Evolutionary conservation across 2,113 vertebrate genomes (phyloP).

Genomic region (Calyptommatus sinebrachiatus): DNA sequence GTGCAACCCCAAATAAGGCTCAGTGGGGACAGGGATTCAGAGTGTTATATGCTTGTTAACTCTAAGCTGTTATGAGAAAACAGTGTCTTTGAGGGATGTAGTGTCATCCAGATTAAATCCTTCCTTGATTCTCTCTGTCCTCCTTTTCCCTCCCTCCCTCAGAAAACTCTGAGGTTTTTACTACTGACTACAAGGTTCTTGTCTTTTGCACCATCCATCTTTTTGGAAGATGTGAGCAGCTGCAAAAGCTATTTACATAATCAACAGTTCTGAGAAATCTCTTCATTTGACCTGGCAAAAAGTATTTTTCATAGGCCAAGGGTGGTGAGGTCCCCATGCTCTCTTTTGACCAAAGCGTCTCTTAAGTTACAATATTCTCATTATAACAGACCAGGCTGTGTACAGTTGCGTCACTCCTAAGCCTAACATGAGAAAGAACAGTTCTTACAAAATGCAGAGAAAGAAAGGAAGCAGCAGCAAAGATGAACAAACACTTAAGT

Average conservation of each 20-base stretch:
- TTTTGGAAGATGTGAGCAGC: conserved; percentile 6
- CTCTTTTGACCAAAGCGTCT: conserved; percentile 17
- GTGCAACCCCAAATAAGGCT: too few species aligned
- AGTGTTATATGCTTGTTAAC: too few species aligned
- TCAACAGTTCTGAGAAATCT: conserved; percentile 13
- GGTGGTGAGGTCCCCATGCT: conserved; percentile 10
- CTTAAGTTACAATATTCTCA: background rate
- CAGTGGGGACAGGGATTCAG: too few species aligned
- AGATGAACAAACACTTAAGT: too few species aligned
- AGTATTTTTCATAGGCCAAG: conserved; percentile 5
- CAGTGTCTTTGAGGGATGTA: too few species aligned
- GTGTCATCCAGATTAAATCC: background rate
- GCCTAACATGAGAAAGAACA: background rate
- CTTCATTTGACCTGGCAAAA: conserved; percentile 8
- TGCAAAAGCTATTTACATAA: background rate
- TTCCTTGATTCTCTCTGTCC: background rate
- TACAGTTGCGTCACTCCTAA: background rate
- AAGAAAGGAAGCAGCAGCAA: background rate
- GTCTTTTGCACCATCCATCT: background rate
- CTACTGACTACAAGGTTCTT: conserved; percentile 6
- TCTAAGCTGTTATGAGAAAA: too few species aligned
- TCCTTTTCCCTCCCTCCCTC: background rate
- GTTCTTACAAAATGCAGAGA: background rate
- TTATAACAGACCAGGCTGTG: background rate
- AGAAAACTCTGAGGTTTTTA: conserved; percentile 20